Conservation (phyloP, 2,797 vertebrate species). For the Rhincodon typus region DNA sequence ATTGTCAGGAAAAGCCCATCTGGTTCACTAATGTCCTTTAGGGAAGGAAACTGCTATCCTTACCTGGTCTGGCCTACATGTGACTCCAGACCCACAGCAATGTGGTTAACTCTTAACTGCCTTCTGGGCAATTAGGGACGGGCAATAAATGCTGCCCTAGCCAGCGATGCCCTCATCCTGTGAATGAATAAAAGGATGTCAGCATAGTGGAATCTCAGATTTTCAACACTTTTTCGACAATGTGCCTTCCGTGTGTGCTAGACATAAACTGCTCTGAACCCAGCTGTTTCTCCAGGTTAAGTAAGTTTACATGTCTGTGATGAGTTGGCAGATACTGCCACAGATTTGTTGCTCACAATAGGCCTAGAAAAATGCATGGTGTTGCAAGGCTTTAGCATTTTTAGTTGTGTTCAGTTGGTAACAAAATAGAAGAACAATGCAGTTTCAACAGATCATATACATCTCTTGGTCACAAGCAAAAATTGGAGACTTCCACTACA, state of each 20-base stretch:
- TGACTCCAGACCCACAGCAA: no score
- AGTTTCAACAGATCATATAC: not conserved
- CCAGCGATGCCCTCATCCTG: no score
- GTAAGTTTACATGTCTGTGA: not conserved
- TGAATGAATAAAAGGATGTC: no score
- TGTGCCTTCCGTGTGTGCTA: not conserved
- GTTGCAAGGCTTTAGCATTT: not conserved
- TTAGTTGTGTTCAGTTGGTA: not conserved
- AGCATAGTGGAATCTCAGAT: not conserved
- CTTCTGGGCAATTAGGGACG: no score
- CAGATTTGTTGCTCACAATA: not conserved
- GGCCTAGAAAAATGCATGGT: not conserved
- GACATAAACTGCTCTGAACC: not conserved
- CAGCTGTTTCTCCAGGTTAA: not conserved
- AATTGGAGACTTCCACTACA: no score
- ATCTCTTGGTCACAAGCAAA: not conserved
- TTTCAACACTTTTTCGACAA: not conserved
- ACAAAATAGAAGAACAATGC: not conserved
- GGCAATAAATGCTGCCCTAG: no score
- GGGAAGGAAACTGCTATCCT: no score
- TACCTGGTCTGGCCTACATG: no score
- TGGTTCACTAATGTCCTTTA: no score
- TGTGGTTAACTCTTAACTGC: no score
- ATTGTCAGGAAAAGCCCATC: no score
- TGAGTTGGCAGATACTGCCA: not conserved